These are phyloP conservation scores for Phasia obesa DNA, from an alignment of 2,888 invertebrate genomes.

Conservation along the genomic window DNA sequence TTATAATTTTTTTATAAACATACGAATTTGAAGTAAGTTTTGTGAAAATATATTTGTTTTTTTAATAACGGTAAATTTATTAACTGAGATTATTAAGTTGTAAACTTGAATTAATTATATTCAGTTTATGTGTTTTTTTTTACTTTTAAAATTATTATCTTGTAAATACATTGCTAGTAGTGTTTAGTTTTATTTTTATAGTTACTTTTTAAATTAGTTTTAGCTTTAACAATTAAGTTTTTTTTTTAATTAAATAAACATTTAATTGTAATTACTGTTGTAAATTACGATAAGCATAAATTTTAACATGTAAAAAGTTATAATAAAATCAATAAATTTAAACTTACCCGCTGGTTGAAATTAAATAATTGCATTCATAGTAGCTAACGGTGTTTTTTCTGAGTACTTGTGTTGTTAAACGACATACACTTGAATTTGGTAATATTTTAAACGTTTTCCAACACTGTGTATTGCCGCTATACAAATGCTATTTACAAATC, in stretches of 20 bases:
- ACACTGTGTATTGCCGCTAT: neutral
- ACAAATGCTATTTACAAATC: neutral
- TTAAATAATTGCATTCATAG: neutral
- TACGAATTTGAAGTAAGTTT: constrained; percentile 22
- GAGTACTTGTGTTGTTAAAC: too few species aligned
- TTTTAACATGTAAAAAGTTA: constrained; percentile 45
- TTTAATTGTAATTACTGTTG: neutral
- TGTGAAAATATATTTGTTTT: constrained; percentile 28
- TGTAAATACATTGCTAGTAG: constrained; percentile 63
- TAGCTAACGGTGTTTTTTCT: too few species aligned
- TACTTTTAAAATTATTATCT: constrained; percentile 31
- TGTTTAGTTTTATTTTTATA: constrained; percentile 53
- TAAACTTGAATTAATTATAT: constrained; percentile 52
- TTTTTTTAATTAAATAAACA: neutral
- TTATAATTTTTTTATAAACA: constrained; percentile 26
- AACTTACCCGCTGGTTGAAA: constrained; percentile 26
- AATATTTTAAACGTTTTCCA: neutral
- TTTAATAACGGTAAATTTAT: constrained; percentile 19
- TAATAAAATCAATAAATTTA: constrained; percentile 27
- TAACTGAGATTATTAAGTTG: constrained; percentile 54
- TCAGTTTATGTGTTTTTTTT: constrained; percentile 40
- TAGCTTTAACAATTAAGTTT: constrained; percentile 41
- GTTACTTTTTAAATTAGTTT: constrained; percentile 17
- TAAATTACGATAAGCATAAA: constrained; percentile 41
- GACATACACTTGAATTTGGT: too few species aligned